These are phyloP conservation scores for Ecdyonurus torrentis DNA, from an alignment of 2,888 invertebrate genomes.

Conservation along the genomic window DNA sequence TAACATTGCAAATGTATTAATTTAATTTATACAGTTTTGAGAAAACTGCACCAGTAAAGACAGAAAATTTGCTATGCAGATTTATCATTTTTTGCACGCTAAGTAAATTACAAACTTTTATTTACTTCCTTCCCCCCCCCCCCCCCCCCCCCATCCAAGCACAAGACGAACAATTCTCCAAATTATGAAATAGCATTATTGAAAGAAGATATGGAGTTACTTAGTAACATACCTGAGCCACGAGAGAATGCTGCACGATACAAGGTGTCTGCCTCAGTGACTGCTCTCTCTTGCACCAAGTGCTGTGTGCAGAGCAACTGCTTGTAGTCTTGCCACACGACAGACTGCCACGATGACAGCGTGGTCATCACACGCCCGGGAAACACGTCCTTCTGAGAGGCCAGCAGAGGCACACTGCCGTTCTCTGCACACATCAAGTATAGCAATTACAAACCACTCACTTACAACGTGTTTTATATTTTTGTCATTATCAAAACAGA, in stretches of 20 bases:
- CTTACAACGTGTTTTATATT: background rate
- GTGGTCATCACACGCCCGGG: conserved; percentile 17
- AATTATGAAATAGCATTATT: background rate
- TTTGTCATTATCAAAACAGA: background rate
- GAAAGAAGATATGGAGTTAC: background rate
- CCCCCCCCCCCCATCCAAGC: too few relatives aligned
- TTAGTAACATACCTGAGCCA: conserved; percentile 38
- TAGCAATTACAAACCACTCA: too few relatives aligned
- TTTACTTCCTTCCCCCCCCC: too few relatives aligned
- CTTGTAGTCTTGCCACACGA: conserved; percentile 48
- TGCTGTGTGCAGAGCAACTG: conserved; percentile 33
- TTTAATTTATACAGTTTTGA: too few relatives aligned
- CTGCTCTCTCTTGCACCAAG: conserved; percentile 38
- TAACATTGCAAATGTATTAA: too few relatives aligned
- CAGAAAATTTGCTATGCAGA: too few relatives aligned
- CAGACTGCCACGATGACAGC: conserved; percentile 50
- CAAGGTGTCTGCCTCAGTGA: conserved; percentile 45
- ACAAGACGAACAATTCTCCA: background rate
- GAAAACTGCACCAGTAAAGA: too few relatives aligned
- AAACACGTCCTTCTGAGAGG: conserved; percentile 6
- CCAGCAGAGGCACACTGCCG: conserved; percentile 7
- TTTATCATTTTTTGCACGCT: too few relatives aligned
- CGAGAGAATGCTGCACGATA: conserved; percentile 67
- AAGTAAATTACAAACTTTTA: too few relatives aligned
- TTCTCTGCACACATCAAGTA: conserved; percentile 6